Percentiles rank a stretch among this genome's conserved stretches.
Evolutionary conservation across 1,140 invertebrate species (phyloP).

Genomic region (Brachionus manjavacas): DNA sequence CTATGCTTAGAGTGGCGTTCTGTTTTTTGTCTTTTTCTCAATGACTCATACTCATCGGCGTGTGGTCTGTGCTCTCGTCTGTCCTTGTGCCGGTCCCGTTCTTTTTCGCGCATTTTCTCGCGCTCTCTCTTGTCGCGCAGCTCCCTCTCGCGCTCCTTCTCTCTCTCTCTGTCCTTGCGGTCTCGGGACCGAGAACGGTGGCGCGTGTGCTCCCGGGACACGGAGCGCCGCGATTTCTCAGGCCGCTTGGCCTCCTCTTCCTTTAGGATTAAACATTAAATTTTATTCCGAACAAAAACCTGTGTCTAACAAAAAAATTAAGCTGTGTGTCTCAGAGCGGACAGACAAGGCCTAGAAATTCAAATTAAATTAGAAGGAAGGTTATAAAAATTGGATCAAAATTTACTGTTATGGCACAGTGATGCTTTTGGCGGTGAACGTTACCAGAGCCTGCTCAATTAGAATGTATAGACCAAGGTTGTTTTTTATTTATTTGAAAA

Average conservation of each 20-base stretch:
- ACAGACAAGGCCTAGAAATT: not conserved
- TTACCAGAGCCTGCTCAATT: not conserved
- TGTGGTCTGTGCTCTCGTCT: not conserved
- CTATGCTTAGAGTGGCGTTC: not conserved
- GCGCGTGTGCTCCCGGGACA: not conserved
- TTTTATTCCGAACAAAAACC: not conserved
- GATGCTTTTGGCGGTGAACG: not conserved
- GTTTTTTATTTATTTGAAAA: not conserved
- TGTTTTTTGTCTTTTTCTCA: not conserved
- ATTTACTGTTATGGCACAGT: not conserved
- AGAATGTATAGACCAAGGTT: constrained; percentile 3
- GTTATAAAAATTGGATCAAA: not conserved
- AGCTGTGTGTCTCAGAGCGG: not conserved
- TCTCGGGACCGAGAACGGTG: not conserved
- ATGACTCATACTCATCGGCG: not conserved
- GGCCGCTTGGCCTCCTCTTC: not conserved
- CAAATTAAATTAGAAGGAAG: not conserved
- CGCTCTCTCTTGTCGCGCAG: not conserved
- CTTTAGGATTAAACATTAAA: not conserved
- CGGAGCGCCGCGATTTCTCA: not conserved
- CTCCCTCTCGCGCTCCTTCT: not conserved
- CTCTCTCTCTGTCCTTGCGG: not conserved
- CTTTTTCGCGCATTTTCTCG: not conserved
- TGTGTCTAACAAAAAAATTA: not conserved
- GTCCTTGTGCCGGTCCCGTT: not conserved